These are phyloP conservation scores for Beris morrisii DNA, from an alignment of 2,888 invertebrate species.

Conservation along the genomic window DNA sequence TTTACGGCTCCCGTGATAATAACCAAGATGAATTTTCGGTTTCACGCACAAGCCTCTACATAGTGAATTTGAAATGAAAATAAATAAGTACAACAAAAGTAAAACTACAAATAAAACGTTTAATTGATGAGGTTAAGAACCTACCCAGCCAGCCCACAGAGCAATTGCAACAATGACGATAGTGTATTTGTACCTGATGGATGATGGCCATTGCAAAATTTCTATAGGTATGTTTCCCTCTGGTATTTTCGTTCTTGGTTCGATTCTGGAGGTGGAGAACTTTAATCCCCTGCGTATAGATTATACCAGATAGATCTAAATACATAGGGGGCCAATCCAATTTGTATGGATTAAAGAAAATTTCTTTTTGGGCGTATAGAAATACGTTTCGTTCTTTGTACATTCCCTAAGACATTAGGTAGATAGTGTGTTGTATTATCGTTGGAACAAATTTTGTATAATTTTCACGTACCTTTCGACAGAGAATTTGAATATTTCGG, in stretches of 20 bases:
- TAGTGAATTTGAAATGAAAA: constrained; percentile 3
- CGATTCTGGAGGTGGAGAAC: background rate
- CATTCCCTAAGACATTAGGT: background rate
- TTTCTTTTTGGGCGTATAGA: background rate
- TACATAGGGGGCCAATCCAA: constrained; percentile 31
- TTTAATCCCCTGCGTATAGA: constrained; percentile 20
- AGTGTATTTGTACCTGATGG: constrained; percentile 13
- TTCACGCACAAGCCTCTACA: background rate
- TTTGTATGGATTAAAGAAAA: constrained; percentile 32
- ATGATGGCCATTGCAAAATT: constrained; percentile 9
- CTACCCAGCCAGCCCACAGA: constrained; percentile 11
- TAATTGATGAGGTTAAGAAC: constrained; percentile 25
- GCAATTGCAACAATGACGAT: constrained; percentile 20
- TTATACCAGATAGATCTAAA: constrained; percentile 5
- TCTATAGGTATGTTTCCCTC: background rate
- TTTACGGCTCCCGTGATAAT: constrained; percentile 19
- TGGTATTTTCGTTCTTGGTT: constrained; percentile 4
- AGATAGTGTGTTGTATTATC: too few species aligned
- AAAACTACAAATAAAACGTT: constrained; percentile 7
- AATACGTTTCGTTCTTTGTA: background rate
- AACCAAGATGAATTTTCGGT: constrained; percentile 12
- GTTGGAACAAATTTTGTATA: constrained; percentile 31
- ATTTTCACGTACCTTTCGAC: constrained; percentile 34
- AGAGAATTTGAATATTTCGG: constrained; percentile 33
- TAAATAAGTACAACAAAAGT: too few species aligned